Percentiles rank a stretch among this genome's conserved stretches.
phyloP scores from a whole-genome alignment of 2,797 vertebrate species.

The Pitangus sulphuratus region DNA sequence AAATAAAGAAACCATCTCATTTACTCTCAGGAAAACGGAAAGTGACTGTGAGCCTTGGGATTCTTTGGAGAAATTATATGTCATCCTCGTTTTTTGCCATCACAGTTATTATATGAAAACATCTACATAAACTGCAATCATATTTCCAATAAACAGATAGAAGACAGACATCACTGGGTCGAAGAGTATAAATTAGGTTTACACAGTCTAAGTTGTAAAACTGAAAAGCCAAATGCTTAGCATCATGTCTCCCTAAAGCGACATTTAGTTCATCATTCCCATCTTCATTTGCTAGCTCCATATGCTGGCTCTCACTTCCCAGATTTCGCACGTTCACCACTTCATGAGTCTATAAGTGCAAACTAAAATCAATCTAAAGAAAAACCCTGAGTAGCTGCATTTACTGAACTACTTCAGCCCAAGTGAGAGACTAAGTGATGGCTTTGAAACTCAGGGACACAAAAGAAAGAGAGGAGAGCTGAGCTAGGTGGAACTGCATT shows the following conservation, averaged over 20 bases:
- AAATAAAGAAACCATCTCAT: background rate
- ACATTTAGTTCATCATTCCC: background rate
- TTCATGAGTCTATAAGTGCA: fast-evolving
- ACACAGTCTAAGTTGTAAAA: background rate
- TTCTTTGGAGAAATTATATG: background rate
- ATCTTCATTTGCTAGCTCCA: conserved; percentile 15
- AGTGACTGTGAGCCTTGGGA: background rate
- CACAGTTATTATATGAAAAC: background rate
- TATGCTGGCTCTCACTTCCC: background rate
- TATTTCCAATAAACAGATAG: background rate
- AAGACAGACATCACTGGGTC: background rate
- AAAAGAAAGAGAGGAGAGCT: background rate
- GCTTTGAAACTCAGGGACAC: background rate
- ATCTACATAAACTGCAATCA: background rate
- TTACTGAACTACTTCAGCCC: background rate
- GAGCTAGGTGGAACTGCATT: background rate
- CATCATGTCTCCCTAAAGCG: background rate
- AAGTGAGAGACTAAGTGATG: background rate
- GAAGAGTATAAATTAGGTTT: conserved; percentile 8
- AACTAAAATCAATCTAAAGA: background rate
- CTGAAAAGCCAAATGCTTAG: conserved; percentile 38
- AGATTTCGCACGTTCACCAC: background rate
- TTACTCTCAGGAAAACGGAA: background rate
- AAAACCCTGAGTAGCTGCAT: background rate
- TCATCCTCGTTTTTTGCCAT: background rate